These are phyloP conservation scores for Manduca sexta DNA, from an alignment of 1,140 invertebrate species.

Conservation along the genomic window DNA sequence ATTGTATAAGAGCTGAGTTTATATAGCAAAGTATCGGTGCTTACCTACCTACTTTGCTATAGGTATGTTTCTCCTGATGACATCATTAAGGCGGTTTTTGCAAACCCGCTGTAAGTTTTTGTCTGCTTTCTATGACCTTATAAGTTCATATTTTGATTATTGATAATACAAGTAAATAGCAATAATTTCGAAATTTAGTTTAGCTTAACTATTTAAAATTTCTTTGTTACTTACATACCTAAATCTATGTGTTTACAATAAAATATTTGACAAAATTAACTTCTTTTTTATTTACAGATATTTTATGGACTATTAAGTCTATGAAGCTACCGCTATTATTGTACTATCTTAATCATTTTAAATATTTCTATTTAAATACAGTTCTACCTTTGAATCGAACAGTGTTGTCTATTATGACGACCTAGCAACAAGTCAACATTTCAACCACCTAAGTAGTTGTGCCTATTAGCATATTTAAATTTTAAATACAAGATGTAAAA, in stretches of 20 bases:
- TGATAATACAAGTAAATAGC: too few species aligned
- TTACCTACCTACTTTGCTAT: too few species aligned
- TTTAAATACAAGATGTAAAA: background rate
- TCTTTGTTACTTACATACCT: background rate
- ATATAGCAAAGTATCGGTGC: too few species aligned
- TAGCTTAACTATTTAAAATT: too few species aligned
- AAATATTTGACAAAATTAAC: constrained; percentile 7
- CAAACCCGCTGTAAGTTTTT: too few species aligned
- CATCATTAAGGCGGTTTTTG: too few species aligned
- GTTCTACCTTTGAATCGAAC: background rate
- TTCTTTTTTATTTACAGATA: constrained; percentile 9
- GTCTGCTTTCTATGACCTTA: too few species aligned
- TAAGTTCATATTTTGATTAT: too few species aligned
- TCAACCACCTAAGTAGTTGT: background rate
- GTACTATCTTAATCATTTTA: constrained; percentile 40
- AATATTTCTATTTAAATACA: constrained; percentile 19
- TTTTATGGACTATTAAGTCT: constrained; percentile 1
- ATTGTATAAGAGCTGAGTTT: too few species aligned
- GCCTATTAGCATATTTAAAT: background rate
- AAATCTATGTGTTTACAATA: background rate
- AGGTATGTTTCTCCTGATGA: too few species aligned
- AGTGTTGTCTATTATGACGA: background rate
- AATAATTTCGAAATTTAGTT: too few species aligned
- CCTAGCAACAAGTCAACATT: constrained; percentile 6
- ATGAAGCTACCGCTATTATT: constrained; percentile 38